Base-by-base conservation (phyloP, 2,113 vertebrate genomes). In the Eulemur rufifrons region DNA sequence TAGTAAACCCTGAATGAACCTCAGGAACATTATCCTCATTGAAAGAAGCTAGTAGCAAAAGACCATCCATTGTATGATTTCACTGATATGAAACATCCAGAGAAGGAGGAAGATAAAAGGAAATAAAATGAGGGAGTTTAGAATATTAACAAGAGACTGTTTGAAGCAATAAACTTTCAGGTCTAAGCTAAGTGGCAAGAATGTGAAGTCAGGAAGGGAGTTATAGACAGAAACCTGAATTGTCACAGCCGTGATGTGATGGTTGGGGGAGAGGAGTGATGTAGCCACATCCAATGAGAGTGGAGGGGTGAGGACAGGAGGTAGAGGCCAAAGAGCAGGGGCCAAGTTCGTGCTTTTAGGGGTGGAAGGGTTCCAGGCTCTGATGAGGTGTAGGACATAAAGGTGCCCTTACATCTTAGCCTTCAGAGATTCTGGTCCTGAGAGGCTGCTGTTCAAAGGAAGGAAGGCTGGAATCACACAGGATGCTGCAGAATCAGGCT, bases 361-460 rank as follows among this genome's bases (percentile, higher is more conserved):
- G 7, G 13, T 23, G 39, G 4, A 47, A 34, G 11, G 25, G 32
- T 39, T 47, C 13, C 3, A 37, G 21, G 37, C 29, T 52, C n/a
- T 54, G 50, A 61, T 25, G 66, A 15, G 47, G 8, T 17, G 76
- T 23, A 54, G 59, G 32, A 15, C 4, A 12, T 14, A n/a, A 27
- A 14, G 37, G 5, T 32, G 11, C 13, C 27, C 13, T 8, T 12
- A n/a, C 15, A 81, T 29, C 54, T 54, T 21, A 56, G 7, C 2
- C 54, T 17, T 9, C 18, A 2, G 23, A 32, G 23, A 37, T 13
- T 29, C 12, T 64, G 11, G 37, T 59, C 32, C 61, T 1, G 4
- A 56, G 50, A 45, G 8, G 5, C 37, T 25, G 3, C 1, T 0
- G 2, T 0, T 25, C 10, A 17, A 8, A 47, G 14, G n/a, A 37